These are phyloP conservation scores for Petrocephalus microphthalmus DNA, from an alignment of 2,113 vertebrate species.

Conservation along the genomic window DNA sequence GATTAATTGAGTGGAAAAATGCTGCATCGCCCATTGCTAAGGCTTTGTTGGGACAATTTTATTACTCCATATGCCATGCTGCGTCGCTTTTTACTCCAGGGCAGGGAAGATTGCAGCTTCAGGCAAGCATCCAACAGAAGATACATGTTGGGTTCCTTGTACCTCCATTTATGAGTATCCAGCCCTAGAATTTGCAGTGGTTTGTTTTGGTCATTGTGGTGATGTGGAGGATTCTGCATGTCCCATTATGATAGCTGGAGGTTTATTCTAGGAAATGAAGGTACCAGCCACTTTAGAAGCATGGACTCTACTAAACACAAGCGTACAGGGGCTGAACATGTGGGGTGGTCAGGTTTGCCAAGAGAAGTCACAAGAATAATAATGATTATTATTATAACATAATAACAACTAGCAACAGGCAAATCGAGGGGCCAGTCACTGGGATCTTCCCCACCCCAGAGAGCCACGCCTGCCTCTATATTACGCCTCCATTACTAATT, in stretches of 20 bases:
- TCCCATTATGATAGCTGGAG: neutral
- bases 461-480: neutral
- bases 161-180: neutral
- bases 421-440: neutral
- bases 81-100: neutral
- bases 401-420: neutral
- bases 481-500: neutral
- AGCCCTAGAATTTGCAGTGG: neutral
- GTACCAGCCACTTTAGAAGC: neutral
- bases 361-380: neutral
- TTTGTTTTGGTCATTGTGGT: neutral
- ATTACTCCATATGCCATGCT: neutral
- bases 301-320: neutral
- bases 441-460: neutral
- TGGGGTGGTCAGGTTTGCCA: neutral
- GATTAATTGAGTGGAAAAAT: conserved; percentile 7
- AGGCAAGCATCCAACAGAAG: neutral
- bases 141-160: neutral
- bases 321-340: neutral
- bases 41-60: neutral
- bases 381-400: too few relatives aligned
- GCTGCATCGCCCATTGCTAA: neutral
- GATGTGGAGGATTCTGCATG: neutral
- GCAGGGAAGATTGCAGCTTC: neutral
- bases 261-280: neutral